These are phyloP conservation scores for Dusona sp. DNA, from an alignment of 2,888 invertebrate species.

Conservation along the genomic window DNA sequence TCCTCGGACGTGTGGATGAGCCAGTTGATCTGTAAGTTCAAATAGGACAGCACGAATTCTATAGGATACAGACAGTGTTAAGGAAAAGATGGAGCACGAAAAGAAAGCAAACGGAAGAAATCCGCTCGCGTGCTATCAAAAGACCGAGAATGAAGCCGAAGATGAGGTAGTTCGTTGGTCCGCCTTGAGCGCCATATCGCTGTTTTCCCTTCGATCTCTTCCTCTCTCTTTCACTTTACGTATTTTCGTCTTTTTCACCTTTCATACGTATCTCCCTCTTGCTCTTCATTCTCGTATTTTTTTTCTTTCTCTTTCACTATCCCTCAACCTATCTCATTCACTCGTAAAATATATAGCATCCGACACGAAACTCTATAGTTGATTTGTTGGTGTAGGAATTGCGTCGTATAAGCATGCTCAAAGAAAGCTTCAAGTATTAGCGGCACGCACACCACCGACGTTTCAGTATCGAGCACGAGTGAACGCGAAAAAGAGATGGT, in stretches of 20 bases:
- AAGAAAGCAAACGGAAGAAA: conserved; percentile 29
- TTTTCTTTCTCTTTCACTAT: not conserved
- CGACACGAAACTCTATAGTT: conserved; percentile 54
- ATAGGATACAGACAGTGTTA: not conserved
- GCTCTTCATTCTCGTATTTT: conserved; percentile 4
- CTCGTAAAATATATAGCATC: conserved; percentile 62
- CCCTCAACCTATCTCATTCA: conserved; percentile 10
- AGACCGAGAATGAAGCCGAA: conserved; percentile 26
- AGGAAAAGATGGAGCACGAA: not conserved
- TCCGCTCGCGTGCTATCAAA: not conserved
- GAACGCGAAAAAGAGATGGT: conserved; percentile 25
- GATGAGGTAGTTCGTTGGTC: conserved; percentile 26
- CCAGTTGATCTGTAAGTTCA: not conserved
- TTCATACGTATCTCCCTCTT: not conserved
- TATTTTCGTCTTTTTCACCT: not conserved
- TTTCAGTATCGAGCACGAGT: conserved; percentile 14
- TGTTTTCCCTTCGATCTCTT: conserved; percentile 29
- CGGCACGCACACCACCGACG: conserved; percentile 52
- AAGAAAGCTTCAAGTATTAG: conserved; percentile 39
- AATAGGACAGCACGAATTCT: not conserved
- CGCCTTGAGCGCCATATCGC: conserved; percentile 41
- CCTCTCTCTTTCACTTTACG: not conserved
- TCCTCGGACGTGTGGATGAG: conserved; percentile 34
- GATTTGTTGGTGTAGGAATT: conserved; percentile 46
- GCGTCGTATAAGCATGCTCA: conserved; percentile 49